Conservation (phyloP, 2,888 invertebrate genomes). For the Mongoloraphidia duomilia region DNA sequence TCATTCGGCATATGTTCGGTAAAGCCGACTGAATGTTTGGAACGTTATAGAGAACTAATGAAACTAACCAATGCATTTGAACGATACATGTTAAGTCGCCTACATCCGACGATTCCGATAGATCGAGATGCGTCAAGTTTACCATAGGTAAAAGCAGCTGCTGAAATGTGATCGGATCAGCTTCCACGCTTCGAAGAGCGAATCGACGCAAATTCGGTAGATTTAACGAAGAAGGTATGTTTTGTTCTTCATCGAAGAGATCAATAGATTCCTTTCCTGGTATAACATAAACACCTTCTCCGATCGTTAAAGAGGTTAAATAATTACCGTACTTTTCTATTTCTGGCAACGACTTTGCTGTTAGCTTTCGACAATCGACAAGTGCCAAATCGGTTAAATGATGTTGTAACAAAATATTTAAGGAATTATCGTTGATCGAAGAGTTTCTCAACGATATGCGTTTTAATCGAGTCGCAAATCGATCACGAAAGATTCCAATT, state of each 20-base stretch:
- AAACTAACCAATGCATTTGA: slow-evolving; percentile 50
- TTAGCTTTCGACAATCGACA: slow-evolving; percentile 54
- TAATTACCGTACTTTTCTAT: slow-evolving; percentile 56
- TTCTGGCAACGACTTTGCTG: slow-evolving; percentile 44
- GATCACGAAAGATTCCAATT: slow-evolving; percentile 55
- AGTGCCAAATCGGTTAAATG: slow-evolving; percentile 60
- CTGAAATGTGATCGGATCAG: slow-evolving; percentile 33
- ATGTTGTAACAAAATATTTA: slow-evolving; percentile 57
- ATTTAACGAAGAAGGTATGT: slow-evolving; percentile 36
- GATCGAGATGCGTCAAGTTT: slow-evolving; percentile 52
- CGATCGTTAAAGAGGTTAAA: slow-evolving; percentile 54
- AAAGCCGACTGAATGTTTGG: slow-evolving; percentile 46
- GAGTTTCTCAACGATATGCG: slow-evolving; percentile 56
- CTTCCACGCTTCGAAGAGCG: slow-evolving; percentile 37
- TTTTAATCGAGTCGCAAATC: slow-evolving; percentile 49
- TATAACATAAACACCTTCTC: slow-evolving; percentile 47
- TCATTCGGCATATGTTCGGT: slow-evolving; percentile 42
- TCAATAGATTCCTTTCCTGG: slow-evolving; percentile 24
- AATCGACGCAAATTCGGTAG: slow-evolving; percentile 45
- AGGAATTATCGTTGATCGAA: slow-evolving; percentile 53
- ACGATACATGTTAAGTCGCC: slow-evolving; percentile 52
- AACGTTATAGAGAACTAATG: slow-evolving; percentile 71
- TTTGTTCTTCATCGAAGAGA: slow-evolving; percentile 22
- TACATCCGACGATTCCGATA: slow-evolving; percentile 49
- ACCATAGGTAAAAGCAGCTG: slow-evolving; percentile 42